A percentile compares a stretch with the other conserved stretches of the same genome.
Conservation (phyloP, 1,140 invertebrate genomes). For the Cherax quadricarinatus region DNA sequence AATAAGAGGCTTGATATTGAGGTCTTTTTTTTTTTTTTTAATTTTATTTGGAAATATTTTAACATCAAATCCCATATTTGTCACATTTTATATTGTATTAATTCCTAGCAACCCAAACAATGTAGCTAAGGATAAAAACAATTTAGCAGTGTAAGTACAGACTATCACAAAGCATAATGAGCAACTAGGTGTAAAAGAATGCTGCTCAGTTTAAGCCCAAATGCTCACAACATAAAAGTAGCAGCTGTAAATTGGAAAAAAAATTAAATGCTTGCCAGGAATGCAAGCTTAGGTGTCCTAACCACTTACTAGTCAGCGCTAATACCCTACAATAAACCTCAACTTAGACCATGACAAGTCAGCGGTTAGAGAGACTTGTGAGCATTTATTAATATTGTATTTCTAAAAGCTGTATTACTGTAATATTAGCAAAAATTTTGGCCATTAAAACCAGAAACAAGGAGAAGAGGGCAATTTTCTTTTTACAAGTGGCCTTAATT, state of each 20-base stretch:
- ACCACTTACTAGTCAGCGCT: constrained; percentile 11
- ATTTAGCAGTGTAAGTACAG: not conserved
- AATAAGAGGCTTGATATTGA: constrained; percentile 1
- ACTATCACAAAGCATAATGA: constrained; percentile 60
- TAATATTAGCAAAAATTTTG: not conserved
- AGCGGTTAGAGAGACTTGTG: constrained; percentile 27
- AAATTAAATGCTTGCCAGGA: constrained; percentile 9
- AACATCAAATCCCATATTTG: constrained; percentile 9
- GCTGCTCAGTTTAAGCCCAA: constrained; percentile 17
- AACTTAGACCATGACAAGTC: not conserved
- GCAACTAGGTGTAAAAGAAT: constrained; percentile 27
- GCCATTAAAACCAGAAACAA: not conserved
- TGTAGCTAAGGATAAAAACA: constrained; percentile 4
- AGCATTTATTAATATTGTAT: not conserved
- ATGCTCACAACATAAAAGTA: constrained; percentile 45
- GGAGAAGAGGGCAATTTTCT: not conserved
- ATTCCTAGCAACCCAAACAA: constrained; percentile 22
- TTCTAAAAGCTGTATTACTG: not conserved
- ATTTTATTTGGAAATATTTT: not conserved
- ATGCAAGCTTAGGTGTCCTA: not conserved
- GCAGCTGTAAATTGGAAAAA: not conserved
- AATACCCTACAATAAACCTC: not conserved
- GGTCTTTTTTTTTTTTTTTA: not conserved
- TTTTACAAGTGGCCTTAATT: not conserved
- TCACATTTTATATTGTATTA: not conserved